Percentiles rank a stretch among this genome's conserved stretches.
Conservation (phyloP, 2,113 vertebrate species). For the Nyctereutes procyonoides region DNA sequence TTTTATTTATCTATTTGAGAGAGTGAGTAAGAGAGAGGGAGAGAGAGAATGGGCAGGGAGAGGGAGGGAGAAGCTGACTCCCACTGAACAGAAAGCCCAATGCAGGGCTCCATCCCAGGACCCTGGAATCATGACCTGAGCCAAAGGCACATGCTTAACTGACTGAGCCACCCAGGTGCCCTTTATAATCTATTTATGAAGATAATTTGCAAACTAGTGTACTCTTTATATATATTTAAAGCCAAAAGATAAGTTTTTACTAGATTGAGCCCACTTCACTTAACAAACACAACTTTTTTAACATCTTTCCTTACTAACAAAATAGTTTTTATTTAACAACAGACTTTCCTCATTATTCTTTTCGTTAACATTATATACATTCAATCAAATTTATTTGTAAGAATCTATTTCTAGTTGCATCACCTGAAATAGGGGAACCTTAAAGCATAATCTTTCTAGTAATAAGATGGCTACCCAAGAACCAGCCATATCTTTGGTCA, state of each 20-base stretch:
- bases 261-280: neutral
- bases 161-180: too few relatives aligned
- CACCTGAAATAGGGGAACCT: neutral
- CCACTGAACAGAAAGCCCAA: too few relatives aligned
- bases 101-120: too few relatives aligned
- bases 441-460: neutral
- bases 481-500: neutral
- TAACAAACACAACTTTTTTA: neutral
- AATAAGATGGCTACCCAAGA: neutral
- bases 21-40: too few relatives aligned
- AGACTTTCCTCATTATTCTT: neutral
- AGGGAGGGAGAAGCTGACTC: too few relatives aligned
- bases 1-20: too few relatives aligned
- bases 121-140: too few relatives aligned
- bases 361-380: neutral
- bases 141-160: too few relatives aligned
- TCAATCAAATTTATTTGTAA: neutral
- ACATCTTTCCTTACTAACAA: neutral
- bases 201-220: neutral
- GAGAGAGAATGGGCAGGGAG: too few relatives aligned
- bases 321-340: neutral
- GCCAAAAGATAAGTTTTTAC: neutral
- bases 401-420: neutral
- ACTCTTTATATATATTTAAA: neutral
- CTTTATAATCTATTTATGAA: neutral